Evolutionary conservation across 2,797 vertebrate genomes (phyloP).

Genomic region (Scolopax bukidnonensis): DNA sequence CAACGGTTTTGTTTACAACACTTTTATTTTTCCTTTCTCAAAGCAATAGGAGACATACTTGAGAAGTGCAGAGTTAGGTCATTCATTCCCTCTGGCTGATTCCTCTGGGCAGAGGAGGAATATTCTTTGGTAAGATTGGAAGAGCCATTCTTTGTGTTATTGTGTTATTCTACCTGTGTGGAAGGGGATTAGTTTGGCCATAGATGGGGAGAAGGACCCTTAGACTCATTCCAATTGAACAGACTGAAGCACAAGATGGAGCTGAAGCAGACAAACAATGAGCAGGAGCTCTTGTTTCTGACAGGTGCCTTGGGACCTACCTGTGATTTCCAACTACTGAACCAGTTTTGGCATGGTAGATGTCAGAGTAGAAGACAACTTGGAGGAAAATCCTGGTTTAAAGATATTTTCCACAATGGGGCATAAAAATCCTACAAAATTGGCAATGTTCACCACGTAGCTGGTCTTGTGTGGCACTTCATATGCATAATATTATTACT

Average conservation of each 20-base stretch:
- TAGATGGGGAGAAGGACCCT: neutral
- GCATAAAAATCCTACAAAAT: neutral
- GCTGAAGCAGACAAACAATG: neutral
- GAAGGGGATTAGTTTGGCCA: neutral
- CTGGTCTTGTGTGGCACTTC: neutral
- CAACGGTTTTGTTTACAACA: neutral
- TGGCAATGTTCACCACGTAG: neutral
- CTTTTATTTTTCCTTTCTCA: neutral
- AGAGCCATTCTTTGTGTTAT: neutral
- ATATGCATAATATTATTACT: neutral
- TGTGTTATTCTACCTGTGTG: neutral
- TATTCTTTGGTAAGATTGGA: neutral
- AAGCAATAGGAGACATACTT: neutral
- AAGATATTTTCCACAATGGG: neutral
- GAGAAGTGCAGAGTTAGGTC: neutral
- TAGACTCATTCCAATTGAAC: neutral
- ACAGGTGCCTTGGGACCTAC: neutral
- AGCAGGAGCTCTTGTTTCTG: neutral
- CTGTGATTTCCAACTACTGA: neutral
- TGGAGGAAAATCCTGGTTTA: neutral
- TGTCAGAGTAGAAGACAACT: neutral
- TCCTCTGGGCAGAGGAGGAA: neutral
- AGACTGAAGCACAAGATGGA: neutral
- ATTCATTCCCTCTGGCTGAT: neutral
- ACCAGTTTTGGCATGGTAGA: neutral